A percentile compares a stretch with the other conserved stretches of the same genome.
Evolutionary conservation across 2,797 vertebrate genomes (phyloP).

Genomic region (Bovichtus diacanthus): DNA sequence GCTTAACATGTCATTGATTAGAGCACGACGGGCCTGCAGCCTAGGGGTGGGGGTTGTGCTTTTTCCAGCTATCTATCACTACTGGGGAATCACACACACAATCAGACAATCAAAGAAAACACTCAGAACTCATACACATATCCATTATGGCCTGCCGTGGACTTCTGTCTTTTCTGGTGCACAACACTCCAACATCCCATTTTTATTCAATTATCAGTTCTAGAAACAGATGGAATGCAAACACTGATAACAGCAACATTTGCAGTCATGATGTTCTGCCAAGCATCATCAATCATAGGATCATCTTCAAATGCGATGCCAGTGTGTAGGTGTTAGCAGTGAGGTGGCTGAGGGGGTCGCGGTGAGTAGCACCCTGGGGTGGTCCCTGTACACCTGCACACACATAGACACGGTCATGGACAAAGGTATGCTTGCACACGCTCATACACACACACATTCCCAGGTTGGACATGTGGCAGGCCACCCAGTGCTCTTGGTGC

Average conservation of each 20-base stretch:
- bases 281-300: slow-evolving; percentile 25
- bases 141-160: slow-evolving; percentile 20
- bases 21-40: slow-evolving; percentile 61
- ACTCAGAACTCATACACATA: slow-evolving; percentile 30
- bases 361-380: slow-evolving; percentile 30
- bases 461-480: slow-evolving; percentile 53
- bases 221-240: slow-evolving; percentile 42
- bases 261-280: slow-evolving; percentile 28
- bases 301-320: slow-evolving; percentile 21
- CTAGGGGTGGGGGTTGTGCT: slow-evolving; percentile 11
- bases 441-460: slow-evolving; percentile 6
- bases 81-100: slow-evolving; percentile 46
- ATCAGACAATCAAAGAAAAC: slow-evolving; percentile 48
- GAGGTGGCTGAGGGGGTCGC: not conserved
- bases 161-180: slow-evolving; percentile 1
- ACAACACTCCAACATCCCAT: slow-evolving; percentile 15
- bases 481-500: slow-evolving; percentile 58
- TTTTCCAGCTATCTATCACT: slow-evolving; percentile 55
- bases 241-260: slow-evolving; percentile 36
- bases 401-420: slow-evolving; percentile 43
- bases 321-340: slow-evolving; percentile 1
- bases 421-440: slow-evolving; percentile 34
- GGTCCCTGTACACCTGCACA: slow-evolving; percentile 60
- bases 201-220: slow-evolving; percentile 38
- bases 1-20: slow-evolving; percentile 83